Evolutionary conservation across 2,888 invertebrate genomes (phyloP).

Genomic region (Erebia palarica): DNA sequence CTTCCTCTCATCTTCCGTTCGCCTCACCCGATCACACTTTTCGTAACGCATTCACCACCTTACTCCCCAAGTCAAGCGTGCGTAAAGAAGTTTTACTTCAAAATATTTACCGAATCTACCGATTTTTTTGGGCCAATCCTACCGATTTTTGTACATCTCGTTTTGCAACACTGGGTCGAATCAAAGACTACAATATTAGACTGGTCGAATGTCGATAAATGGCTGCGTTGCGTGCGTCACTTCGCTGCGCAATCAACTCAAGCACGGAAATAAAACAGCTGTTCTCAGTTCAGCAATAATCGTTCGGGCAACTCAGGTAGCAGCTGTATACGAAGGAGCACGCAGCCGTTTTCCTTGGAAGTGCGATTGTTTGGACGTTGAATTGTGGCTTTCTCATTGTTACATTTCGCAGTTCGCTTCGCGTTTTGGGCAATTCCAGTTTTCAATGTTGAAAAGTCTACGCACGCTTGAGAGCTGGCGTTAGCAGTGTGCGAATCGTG

Average conservation of each 20-base stretch:
- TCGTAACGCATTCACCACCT: no score
- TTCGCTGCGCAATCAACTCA: conserved; percentile 73
- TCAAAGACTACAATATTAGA: conserved; percentile 50
- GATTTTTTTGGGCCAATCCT: no score
- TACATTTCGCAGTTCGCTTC: conserved; percentile 61
- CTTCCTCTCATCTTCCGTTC: no score
- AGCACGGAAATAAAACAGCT: conserved; percentile 81
- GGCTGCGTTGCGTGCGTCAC: conserved; percentile 70
- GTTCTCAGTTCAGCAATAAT: conserved; percentile 80
- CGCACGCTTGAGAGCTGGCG: conserved; percentile 62
- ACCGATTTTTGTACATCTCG: no score
- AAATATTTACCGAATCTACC: no score
- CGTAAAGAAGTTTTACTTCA: no score
- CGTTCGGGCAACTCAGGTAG: conserved; percentile 77
- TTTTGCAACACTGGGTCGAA: no score
- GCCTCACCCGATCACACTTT: no score
- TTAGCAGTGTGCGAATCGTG: conserved; percentile 71
- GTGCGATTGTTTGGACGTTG: conserved; percentile 70
- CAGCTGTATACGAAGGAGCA: conserved; percentile 61
- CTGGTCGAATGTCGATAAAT: conserved; percentile 61
- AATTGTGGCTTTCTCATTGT: conserved; percentile 70
- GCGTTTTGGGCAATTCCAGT: conserved; percentile 60
- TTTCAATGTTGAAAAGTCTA: conserved; percentile 59
- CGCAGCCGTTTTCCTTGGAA: conserved; percentile 77
- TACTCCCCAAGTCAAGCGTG: no score